Evolutionary conservation across 1,140 invertebrate genomes (phyloP).

Genomic region (Chlorops oryzae): DNA sequence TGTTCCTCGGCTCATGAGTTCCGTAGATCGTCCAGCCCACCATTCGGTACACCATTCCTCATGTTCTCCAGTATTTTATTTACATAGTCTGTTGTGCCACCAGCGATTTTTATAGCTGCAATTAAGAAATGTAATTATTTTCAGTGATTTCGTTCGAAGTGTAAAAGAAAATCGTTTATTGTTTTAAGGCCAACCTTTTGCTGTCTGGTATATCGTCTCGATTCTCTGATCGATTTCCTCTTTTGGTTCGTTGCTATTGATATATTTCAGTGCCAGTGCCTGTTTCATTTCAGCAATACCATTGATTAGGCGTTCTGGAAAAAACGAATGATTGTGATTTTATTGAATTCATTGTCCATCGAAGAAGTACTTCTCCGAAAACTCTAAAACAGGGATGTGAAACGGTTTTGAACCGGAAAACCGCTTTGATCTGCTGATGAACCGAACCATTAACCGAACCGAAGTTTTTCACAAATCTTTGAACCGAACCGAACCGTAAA

Average conservation of each 20-base stretch:
- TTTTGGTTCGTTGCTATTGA: constrained; percentile 56
- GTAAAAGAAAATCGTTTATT: no score
- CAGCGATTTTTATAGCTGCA: constrained; percentile 70
- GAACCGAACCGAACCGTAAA: no score
- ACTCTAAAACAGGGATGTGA: no score
- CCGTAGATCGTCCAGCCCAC: constrained; percentile 58
- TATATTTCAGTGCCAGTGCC: constrained; percentile 53
- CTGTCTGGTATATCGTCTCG: constrained; percentile 59
- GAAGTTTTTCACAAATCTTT: no score
- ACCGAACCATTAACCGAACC: no score
- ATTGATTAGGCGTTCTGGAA: constrained; percentile 60
- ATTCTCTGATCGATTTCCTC: constrained; percentile 60
- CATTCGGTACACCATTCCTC: constrained; percentile 58
- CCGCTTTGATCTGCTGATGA: no score
- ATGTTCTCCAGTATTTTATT: constrained; percentile 77
- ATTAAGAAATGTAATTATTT: no score
- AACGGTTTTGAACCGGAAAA: no score
- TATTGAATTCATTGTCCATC: no score
- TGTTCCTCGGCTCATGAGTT: no score
- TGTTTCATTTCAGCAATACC: constrained; percentile 63
- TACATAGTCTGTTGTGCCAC: constrained; percentile 77
- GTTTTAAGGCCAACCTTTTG: constrained; percentile 63
- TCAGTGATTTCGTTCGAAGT: constrained; percentile 3
- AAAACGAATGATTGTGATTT: constrained; percentile 29
- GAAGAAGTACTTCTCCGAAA: no score